Conservation (phyloP, 2,888 invertebrate genomes). For the Lumbricus terrestris region DNA sequence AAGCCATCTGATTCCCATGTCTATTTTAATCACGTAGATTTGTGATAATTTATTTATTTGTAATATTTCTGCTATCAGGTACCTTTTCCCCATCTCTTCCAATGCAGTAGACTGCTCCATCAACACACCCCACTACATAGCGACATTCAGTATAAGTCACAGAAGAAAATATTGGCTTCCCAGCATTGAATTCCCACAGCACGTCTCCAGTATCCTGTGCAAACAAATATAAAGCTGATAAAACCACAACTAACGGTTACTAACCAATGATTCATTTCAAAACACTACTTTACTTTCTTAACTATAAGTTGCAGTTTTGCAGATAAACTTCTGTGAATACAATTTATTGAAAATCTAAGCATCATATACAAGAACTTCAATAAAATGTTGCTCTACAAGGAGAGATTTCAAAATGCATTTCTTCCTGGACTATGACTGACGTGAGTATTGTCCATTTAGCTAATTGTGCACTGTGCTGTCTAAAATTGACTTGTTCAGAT, state of each 20-base stretch:
- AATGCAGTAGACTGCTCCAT: constrained; percentile 49
- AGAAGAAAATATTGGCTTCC: constrained; percentile 70
- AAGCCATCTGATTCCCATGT: background rate
- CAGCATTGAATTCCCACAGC: constrained; percentile 66
- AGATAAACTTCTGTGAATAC: too few species aligned
- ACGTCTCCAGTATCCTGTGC: constrained; percentile 58
- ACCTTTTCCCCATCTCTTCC: constrained; percentile 47
- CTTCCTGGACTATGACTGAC: too few species aligned
- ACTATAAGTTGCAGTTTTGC: too few species aligned
- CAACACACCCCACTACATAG: constrained; percentile 54
- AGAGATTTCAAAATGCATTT: too few species aligned
- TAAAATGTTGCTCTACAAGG: too few species aligned
- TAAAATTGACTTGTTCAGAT: too few species aligned
- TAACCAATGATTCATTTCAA: background rate
- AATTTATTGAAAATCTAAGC: too few species aligned
- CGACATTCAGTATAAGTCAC: constrained; percentile 57
- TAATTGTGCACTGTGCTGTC: too few species aligned
- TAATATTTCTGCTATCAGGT: constrained; percentile 18
- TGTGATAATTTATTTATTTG: too few species aligned
- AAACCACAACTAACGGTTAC: background rate
- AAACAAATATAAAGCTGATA: too few species aligned
- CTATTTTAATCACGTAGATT: background rate
- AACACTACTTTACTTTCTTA: background rate
- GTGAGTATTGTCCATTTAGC: too few species aligned
- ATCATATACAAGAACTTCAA: too few species aligned